phyloP scores from a whole-genome alignment of 2,797 vertebrate genomes.

The Taenioides sp. region DNA sequence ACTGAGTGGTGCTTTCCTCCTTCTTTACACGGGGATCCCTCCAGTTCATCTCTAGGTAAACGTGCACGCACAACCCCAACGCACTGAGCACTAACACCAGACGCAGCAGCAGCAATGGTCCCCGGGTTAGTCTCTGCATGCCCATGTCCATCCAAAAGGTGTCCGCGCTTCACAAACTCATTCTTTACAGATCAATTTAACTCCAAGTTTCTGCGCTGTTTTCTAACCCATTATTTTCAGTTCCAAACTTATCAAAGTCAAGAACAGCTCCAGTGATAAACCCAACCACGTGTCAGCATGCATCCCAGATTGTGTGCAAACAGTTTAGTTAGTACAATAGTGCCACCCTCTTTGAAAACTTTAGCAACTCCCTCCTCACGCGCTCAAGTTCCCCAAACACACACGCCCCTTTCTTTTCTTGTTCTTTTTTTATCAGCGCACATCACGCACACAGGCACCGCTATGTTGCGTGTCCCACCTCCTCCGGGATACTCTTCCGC shows the following conservation, averaged over 20 bases:
- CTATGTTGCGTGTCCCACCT: slow-evolving; percentile 34
- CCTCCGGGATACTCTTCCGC: slow-evolving; percentile 34
- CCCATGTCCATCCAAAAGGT: slow-evolving; percentile 50
- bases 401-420: slow-evolving; percentile 55
- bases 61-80: slow-evolving; percentile 79
- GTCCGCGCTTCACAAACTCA: not conserved
- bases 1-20: slow-evolving; percentile 27
- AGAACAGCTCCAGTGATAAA: slow-evolving; percentile 10
- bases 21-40: slow-evolving; percentile 15
- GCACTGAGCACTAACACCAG: slow-evolving; percentile 75
- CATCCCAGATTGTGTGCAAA: slow-evolving; percentile 27
- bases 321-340: slow-evolving; percentile 31
- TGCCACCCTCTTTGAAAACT: slow-evolving; percentile 59
- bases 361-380: slow-evolving; percentile 64
- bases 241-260: slow-evolving; percentile 20
- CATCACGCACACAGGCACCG: slow-evolving; percentile 26
- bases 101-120: slow-evolving; percentile 64
- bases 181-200: slow-evolving; percentile 21
- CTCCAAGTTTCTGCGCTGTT: slow-evolving; percentile 3
- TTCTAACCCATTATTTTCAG: slow-evolving; percentile 39
- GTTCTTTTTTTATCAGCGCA: slow-evolving; percentile 34
- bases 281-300: slow-evolving; percentile 17
- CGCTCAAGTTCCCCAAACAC: slow-evolving; percentile 43
- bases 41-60: slow-evolving; percentile 71
- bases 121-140: slow-evolving; percentile 48